These are phyloP conservation scores for Strigamia crassipes DNA, from an alignment of 2,888 invertebrate genomes.

Conservation along the genomic window DNA sequence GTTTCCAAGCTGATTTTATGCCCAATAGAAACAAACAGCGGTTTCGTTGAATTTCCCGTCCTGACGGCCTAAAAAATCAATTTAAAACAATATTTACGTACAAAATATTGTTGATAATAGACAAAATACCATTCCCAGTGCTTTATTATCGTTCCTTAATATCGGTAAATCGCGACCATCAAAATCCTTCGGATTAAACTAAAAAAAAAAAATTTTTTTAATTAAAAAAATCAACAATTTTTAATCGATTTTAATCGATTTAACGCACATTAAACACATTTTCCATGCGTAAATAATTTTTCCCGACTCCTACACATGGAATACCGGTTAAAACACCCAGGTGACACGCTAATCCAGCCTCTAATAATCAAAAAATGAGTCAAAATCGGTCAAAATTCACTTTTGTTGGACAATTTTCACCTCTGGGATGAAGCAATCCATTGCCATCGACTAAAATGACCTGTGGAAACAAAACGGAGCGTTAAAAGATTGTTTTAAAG, in stretches of 20 bases:
- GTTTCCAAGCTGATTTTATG: neutral
- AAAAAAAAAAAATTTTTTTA: neutral
- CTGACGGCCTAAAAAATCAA: neutral
- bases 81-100: neutral
- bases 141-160: neutral
- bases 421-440: neutral
- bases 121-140: constrained; percentile 13
- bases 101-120: neutral
- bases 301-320: neutral
- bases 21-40: neutral
- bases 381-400: neutral
- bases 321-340: neutral
- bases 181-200: neutral
- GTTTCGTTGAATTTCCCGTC: neutral
- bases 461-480: neutral
- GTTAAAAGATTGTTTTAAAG: too few relatives aligned
- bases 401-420: neutral
- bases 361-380: neutral
- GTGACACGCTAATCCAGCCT: constrained; percentile 14
- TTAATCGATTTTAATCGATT: neutral
- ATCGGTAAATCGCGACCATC: neutral
- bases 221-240: neutral
- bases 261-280: neutral
- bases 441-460: neutral
- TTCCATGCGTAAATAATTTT: neutral